Evolutionary conservation across 2,888 invertebrate genomes (phyloP).

Genomic region (Oscheius sp.): DNA sequence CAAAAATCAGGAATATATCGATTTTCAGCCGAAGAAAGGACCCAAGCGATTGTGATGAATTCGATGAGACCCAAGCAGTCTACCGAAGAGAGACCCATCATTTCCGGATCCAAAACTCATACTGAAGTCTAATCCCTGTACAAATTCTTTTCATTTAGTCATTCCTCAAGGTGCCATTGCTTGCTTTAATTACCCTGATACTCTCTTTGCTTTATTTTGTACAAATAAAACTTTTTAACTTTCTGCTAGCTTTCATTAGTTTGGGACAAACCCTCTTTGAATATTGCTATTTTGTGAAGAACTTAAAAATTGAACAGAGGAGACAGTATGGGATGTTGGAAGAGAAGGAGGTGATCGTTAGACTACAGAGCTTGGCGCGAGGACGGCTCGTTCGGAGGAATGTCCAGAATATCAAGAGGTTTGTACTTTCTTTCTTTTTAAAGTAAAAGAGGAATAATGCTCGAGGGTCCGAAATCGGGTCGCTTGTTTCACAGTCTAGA

Average conservation of each 20-base stretch:
- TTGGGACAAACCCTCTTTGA: background rate
- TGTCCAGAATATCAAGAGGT: conserved; percentile 13
- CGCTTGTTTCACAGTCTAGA: too few relatives aligned
- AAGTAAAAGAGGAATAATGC: conserved; percentile 6
- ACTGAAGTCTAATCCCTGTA: conserved; percentile 48
- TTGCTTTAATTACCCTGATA: background rate
- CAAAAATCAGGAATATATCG: background rate
- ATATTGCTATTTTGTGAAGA: background rate
- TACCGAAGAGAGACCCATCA: conserved; percentile 19
- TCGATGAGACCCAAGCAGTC: conserved; percentile 51
- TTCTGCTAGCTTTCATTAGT: background rate
- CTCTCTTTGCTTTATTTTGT: background rate
- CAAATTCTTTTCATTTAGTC: background rate
- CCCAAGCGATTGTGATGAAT: conserved; percentile 70
- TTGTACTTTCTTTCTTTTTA: background rate
- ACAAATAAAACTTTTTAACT: too few relatives aligned
- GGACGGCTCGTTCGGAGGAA: background rate
- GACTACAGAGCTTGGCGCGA: conserved; percentile 1
- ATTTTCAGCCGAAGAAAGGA: conserved; percentile 57
- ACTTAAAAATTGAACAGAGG: background rate
- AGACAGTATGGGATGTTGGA: conserved; percentile 10
- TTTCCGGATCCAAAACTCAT: conserved; percentile 49
- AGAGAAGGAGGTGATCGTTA: conserved; percentile 3
- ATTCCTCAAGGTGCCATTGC: background rate
- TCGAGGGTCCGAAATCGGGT: background rate